Percentiles rank a stretch among this genome's conserved stretches.
Evolutionary conservation across 2,888 invertebrate genomes (phyloP).

Genomic region (Hybos culiciformis): DNA sequence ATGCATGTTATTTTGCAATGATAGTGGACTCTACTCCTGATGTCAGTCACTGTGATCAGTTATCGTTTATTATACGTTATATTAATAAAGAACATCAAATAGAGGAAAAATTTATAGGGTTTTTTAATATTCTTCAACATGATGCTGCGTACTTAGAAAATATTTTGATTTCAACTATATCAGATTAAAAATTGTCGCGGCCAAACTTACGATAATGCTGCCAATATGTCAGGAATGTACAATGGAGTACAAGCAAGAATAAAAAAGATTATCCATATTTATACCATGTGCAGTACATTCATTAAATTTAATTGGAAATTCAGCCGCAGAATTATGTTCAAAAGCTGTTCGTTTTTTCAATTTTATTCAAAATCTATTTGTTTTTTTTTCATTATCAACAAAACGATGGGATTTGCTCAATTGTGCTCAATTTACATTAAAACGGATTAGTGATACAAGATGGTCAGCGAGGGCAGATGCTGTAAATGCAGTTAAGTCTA

Average conservation of each 20-base stretch:
- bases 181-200: slow-evolving; percentile 3
- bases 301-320: background rate
- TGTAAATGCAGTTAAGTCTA: background rate
- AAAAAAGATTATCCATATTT: background rate
- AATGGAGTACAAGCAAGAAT: slow-evolving; percentile 2
- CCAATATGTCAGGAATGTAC: slow-evolving; percentile 7
- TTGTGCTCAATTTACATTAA: background rate
- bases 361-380: slow-evolving; percentile 1
- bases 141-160: background rate
- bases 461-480: background rate
- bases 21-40: slow-evolving; percentile 3
- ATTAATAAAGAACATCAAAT: background rate
- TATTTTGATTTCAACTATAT: background rate
- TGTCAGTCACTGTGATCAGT: slow-evolving; percentile 1
- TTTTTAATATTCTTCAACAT: background rate
- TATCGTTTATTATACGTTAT: slow-evolving; percentile 2
- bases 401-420: background rate
- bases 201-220: slow-evolving; percentile 7
- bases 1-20: slow-evolving; percentile 1
- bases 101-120: background rate
- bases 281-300: background rate
- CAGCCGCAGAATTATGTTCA: background rate
- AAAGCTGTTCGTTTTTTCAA: background rate
- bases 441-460: background rate
- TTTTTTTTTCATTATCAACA: background rate